These are phyloP conservation scores for Amblyjoppa fuscipennis DNA, from an alignment of 2,888 invertebrate species.

Conservation along the genomic window DNA sequence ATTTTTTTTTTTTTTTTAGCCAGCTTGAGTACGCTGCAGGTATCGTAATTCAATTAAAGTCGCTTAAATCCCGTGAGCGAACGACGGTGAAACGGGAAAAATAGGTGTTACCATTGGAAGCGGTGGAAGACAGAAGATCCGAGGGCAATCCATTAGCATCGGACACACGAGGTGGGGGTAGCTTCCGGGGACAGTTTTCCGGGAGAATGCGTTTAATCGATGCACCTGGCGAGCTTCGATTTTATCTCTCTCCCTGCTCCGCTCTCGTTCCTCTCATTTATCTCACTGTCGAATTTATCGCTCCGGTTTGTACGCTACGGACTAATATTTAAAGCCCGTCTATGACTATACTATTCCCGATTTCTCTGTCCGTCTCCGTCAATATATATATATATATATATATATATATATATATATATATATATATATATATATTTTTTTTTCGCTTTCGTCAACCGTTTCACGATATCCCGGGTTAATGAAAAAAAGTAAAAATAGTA, in stretches of 20 bases:
- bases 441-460: conserved; percentile 24
- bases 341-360: conserved; percentile 4
- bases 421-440: too few species aligned
- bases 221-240: conserved; percentile 59
- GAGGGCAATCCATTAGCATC: conserved; percentile 64
- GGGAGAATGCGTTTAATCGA: conserved; percentile 64
- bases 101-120: conserved; percentile 18
- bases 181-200: conserved; percentile 59
- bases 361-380: conserved; percentile 33
- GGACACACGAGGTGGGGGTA: conserved; percentile 39
- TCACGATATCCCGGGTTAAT: conserved; percentile 13
- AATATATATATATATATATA: not conserved
- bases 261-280: conserved; percentile 43
- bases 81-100: conserved; percentile 16
- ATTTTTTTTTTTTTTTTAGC: not conserved
- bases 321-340: conserved; percentile 48
- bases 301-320: conserved; percentile 27
- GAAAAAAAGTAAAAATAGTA: conserved; percentile 5
- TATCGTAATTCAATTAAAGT: conserved; percentile 47
- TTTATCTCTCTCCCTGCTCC: conserved; percentile 22
- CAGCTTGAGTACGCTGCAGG: not conserved
- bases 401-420: too few species aligned
- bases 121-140: conserved; percentile 23
- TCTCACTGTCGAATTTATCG: conserved; percentile 56
- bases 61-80: conserved; percentile 45